A percentile compares a stretch with the other conserved stretches of the same genome.
Conservation (phyloP, 2,113 vertebrate genomes). For the Prietella phreatophila region DNA sequence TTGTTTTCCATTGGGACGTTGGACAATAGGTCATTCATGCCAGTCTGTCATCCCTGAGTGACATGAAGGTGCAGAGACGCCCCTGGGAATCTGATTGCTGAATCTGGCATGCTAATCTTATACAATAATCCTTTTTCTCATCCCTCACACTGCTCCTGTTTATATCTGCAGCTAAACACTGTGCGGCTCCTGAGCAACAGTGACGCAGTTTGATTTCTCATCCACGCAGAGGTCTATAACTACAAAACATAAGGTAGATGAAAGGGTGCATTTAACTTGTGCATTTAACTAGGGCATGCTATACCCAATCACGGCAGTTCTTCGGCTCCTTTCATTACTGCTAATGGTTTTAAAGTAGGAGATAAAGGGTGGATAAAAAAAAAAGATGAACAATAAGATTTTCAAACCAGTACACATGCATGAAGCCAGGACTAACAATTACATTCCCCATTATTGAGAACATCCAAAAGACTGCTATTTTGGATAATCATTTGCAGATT, state of each 20-base stretch:
- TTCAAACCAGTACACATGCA: conserved; percentile 20
- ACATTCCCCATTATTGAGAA: conserved; percentile 39
- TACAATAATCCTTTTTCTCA: conserved; percentile 22
- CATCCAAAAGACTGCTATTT: conserved; percentile 42
- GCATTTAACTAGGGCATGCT: conserved; percentile 31
- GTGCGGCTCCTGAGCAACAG: background rate
- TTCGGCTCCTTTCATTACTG: conserved; percentile 31
- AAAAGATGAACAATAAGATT: conserved; percentile 30
- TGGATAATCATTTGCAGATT: conserved; percentile 51
- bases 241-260: background rate
- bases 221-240: background rate
- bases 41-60: conserved; percentile 47
- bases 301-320: conserved; percentile 3
- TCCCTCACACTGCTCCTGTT: background rate
- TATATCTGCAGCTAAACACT: conserved; percentile 3
- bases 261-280: conserved; percentile 26
- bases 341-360: conserved; percentile 45
- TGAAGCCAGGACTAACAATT: conserved; percentile 21
- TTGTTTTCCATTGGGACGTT: conserved; percentile 24
- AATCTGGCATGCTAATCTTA: conserved; percentile 26
- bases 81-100: conserved; percentile 44
- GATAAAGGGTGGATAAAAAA: conserved; percentile 30
- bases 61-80: conserved; percentile 43
- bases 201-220: background rate
- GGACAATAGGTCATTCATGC: conserved; percentile 59